Conservation (phyloP, 2,888 invertebrate species). For the Drosophila macrospina region DNA sequence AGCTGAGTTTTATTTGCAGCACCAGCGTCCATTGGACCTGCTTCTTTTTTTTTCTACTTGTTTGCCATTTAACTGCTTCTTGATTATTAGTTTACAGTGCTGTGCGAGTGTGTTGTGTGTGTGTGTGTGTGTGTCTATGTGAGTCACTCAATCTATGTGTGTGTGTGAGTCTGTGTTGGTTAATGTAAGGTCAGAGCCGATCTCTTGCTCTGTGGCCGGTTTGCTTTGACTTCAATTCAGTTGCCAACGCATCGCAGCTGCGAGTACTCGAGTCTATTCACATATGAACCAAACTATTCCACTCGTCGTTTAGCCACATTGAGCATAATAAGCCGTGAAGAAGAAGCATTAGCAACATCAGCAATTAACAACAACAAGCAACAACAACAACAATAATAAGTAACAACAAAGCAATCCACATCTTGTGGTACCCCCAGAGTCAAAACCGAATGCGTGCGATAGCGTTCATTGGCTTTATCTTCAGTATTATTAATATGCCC, state of each 20-base stretch:
- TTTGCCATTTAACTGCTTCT: conserved; percentile 79
- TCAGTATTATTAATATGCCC: conserved; percentile 31
- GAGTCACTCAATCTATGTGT: conserved; percentile 20
- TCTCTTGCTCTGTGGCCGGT: conserved; percentile 65
- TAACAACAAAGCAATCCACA: conserved; percentile 29
- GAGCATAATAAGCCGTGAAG: conserved; percentile 5
- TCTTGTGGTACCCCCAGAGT: conserved; percentile 20
- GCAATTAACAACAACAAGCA: conserved; percentile 61
- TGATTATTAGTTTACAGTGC: conserved; percentile 66
- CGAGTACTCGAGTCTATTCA: conserved; percentile 33
- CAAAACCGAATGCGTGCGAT: conserved; percentile 47
- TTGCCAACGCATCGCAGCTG: conserved; percentile 23
- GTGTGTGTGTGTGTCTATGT: conserved; percentile 12
- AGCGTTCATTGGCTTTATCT: conserved; percentile 73
- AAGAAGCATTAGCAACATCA: conserved; percentile 38
- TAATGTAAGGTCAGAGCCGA: conserved; percentile 73
- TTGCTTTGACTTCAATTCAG: conserved; percentile 78
- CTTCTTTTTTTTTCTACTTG: conserved; percentile 65
- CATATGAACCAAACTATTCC: conserved; percentile 35
- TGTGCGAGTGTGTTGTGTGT: conserved; percentile 7
- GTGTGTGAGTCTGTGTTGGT: conserved; percentile 27
- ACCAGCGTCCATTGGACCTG: conserved; percentile 45
- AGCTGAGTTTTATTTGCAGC: conserved; percentile 40
- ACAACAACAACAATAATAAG: conserved; percentile 30
- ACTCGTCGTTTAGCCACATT: conserved; percentile 13